Percentiles rank a stretch among this genome's conserved stretches.
Conservation (phyloP, 2,113 vertebrate genomes). For the Ictalurus furcatus region DNA sequence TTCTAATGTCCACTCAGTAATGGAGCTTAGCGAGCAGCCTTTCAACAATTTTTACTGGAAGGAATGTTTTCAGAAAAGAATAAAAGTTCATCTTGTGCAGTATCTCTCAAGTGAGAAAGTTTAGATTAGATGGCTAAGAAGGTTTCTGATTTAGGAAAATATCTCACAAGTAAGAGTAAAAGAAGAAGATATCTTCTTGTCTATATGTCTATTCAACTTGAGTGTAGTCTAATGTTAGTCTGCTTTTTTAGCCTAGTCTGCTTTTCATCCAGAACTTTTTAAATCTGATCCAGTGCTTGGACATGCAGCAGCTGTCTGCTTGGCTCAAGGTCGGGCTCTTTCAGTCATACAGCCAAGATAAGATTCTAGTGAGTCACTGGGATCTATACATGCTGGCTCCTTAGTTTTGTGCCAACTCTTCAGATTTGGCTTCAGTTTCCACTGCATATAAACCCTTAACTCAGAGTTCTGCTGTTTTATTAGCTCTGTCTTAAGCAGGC, state of each 20-base stretch:
- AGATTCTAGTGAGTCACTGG: background rate
- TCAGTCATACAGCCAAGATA: background rate
- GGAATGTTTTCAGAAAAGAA: background rate
- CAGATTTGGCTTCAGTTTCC: background rate
- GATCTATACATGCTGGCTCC: background rate
- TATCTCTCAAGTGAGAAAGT: background rate
- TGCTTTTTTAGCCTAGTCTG: background rate
- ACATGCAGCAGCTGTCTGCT: background rate
- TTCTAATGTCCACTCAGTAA: background rate
- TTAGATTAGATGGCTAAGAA: background rate
- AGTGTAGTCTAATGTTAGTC: background rate
- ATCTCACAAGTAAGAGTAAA: background rate
- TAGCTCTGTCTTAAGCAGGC: background rate
- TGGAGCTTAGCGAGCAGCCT: background rate
- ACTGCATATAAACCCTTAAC: background rate
- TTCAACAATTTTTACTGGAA: background rate
- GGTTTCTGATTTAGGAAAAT: background rate
- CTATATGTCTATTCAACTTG: no score
- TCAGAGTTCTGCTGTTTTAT: background rate
- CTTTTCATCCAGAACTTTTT: background rate
- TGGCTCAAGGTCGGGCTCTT: background rate
- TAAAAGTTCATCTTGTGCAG: background rate
- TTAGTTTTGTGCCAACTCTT: slow-evolving; percentile 13
- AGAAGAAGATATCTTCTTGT: background rate
- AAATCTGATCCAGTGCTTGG: background rate